Conservation (phyloP, 2,113 vertebrate species). For the Pimephales promelas region DNA sequence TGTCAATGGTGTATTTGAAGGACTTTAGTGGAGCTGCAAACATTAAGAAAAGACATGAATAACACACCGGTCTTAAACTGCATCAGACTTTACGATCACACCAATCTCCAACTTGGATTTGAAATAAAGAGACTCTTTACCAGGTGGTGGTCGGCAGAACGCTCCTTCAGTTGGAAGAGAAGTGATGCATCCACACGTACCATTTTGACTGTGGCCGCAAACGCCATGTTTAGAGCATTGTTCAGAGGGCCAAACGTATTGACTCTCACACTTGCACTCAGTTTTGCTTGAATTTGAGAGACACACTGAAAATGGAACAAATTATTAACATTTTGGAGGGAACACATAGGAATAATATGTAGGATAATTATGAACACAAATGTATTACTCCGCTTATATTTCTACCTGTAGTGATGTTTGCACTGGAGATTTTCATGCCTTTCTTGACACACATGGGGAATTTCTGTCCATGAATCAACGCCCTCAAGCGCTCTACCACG, state of each 20-base stretch:
- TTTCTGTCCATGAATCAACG: no score
- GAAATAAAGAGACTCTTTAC: neutral
- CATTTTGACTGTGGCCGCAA: neutral
- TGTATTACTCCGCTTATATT: no score
- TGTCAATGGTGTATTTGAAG: conserved; percentile 7
- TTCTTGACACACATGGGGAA: no score
- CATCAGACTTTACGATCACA: neutral
- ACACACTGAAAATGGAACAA: no score
- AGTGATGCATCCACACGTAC: neutral
- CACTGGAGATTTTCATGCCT: no score
- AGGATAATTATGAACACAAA: no score
- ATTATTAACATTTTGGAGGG: no score
- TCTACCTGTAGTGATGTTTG: no score
- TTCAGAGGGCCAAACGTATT: neutral
- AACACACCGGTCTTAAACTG: fast-evolving
- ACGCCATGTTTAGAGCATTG: neutral
- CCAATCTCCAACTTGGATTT: neutral
- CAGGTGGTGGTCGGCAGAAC: neutral
- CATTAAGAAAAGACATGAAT: fast-evolving
- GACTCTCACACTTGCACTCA: no score
- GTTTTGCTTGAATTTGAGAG: no score
- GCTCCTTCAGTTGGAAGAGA: neutral
- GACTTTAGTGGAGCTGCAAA: neutral
- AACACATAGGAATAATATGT: no score
- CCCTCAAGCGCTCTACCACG: no score